Conservation (phyloP, 2,888 invertebrate species). For the Iselma pallidipennis region DNA sequence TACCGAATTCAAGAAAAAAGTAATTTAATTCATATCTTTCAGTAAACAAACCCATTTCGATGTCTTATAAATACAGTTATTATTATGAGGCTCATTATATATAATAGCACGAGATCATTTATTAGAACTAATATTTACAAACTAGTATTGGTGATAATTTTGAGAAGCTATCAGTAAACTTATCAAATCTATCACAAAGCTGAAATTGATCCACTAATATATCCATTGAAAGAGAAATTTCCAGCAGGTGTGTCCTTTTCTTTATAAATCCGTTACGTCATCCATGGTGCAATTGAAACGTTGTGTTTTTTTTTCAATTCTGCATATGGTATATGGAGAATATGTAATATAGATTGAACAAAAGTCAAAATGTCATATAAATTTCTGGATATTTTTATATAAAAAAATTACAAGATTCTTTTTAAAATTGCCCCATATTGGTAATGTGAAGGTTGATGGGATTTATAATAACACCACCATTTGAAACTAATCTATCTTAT, state of each 20-base stretch:
- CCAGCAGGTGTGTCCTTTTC: conserved; percentile 8
- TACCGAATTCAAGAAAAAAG: not conserved
- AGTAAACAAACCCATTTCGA: not conserved
- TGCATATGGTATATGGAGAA: not conserved
- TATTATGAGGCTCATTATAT: no score
- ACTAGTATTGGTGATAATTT: no score
- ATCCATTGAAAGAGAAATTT: conserved; percentile 4
- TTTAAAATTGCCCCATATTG: not conserved
- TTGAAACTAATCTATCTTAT: not conserved
- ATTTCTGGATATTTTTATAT: not conserved
- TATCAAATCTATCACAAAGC: no score
- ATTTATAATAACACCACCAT: not conserved
- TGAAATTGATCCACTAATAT: not conserved
- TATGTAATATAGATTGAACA: not conserved
- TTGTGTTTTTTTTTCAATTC: not conserved
- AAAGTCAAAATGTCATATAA: not conserved
- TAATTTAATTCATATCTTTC: not conserved
- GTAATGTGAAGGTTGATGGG: not conserved
- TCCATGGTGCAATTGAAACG: not conserved
- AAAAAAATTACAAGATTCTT: no score
- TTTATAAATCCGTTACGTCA: not conserved
- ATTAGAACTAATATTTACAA: no score
- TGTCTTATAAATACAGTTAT: no score
- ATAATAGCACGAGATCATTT: not conserved
- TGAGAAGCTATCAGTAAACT: no score